Base-by-base conservation (phyloP, 1,140 invertebrate species). In the Caenorhabditis brenneri region DNA sequence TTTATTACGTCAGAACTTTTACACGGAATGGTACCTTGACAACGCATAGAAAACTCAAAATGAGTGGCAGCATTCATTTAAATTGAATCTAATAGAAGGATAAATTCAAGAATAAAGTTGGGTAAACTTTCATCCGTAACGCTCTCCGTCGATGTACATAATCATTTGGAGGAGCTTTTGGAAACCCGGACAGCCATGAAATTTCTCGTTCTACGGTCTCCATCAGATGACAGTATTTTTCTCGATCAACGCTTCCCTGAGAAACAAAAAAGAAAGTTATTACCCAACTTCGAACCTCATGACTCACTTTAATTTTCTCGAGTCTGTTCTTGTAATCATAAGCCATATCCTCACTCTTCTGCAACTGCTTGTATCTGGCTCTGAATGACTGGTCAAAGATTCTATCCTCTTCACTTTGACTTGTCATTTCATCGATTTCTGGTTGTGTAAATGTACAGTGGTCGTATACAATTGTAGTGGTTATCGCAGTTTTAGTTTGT, bases 281-380 rank as follows among this genome's bases (percentile, higher is more conserved):
- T n/a, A n/a, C n/a, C n/a, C n/a, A n/a, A n/a, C n/a, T n/a, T n/a
- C n/a, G n/a, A n/a, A n/a, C n/a, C 12, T 42, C 39, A 42, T 6
- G 9, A 65, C n/a, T 22, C 15, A 74, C 65, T 29, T n/a, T n/a
- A 46, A 74, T 42, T 24, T 74, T 74, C 65, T 39, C 65, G n/a
- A 74, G 16, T 7, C 65, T 19, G 46, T 74, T 29, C 33, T 74
- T 74, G 46, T 74, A 74, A n/a, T 42, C 65, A 42, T 74, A 74
- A 4, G 65, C 65, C 65, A 74, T 74, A 24, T 74, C 65, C 24
- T 74, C 65, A 42, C 65, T 74, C 24, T 74, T 74, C 10, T 74
- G 65, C 29, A 74, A 74, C 24, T 74, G 65, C n/a, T 74, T 74
- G n/a, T 74, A 74, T 19, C 65, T 33, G 22, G n/a, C 2, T 42